Base-by-base conservation (phyloP, 37 sponge, comb jelly and placozoan species). In the Amphimedon queenslandica region DNA sequence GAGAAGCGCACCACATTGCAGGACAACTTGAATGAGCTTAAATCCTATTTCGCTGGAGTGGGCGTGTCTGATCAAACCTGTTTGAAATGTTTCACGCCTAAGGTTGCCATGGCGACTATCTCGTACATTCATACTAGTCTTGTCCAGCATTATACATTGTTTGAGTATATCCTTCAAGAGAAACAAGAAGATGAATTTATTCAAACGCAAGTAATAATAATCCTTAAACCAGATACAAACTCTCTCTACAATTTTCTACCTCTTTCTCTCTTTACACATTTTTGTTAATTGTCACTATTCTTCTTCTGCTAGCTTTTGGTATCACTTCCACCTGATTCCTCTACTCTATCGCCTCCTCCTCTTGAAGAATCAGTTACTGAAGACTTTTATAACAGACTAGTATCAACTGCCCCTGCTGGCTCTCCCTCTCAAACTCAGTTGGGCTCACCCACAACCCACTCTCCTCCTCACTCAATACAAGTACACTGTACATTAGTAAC, bases 131-230 rank as follows among this genome's bases (percentile, higher is more conserved):
- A 57, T 3, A 27, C 57, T 4, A 75, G 61, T 37, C 71, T 88
- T 16, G 75, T 88, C 67, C 89, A 88, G 69, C 89, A 88, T 58
- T 88, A 88, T 61, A 20, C 33, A 0, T 69, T 83, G 33, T 88
- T 70, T 66, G 42, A 82, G 40, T 82, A 56, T 25, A 64, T 88
- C 30, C 70, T 82, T 42, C 60, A 72, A 30, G 79, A 78, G 35
- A 70, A 75, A 4, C 89, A 83, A 36, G 35, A 79, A 27, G 71
- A 75, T 31, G 84, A 79, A 35, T 8, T 28, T 3, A 70, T 36
- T 1, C 38, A 16, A 27, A 25, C 34, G 20, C 42, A 39, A 39
- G 71, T 70, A 70, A 3, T 39, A 47, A 18, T 47, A 47, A 47
- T 18, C 53, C 13, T 18, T 47, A 47, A 18, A 47, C 13, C 53